Evolutionary conservation across 2,113 vertebrate species (phyloP).

Genomic region (Spheniscus mendiculus): DNA sequence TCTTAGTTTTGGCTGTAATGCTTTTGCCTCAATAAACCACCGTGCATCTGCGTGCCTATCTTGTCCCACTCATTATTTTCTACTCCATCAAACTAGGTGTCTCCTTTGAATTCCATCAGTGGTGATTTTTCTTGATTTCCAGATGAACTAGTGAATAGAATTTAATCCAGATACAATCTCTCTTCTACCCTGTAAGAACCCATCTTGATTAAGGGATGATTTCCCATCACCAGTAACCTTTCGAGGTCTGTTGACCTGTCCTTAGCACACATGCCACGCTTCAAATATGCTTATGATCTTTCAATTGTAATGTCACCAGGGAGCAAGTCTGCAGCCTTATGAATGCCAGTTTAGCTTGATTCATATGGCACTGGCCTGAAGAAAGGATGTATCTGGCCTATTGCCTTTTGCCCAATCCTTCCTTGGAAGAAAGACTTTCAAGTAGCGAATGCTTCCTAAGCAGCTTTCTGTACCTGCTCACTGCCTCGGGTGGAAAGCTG

Average conservation of each 20-base stretch:
- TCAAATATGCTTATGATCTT: not conserved
- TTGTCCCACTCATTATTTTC: not conserved
- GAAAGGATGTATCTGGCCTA: not conserved
- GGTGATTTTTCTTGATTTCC: not conserved
- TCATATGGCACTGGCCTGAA: not conserved
- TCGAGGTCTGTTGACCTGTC: not conserved
- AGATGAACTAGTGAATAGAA: not conserved
- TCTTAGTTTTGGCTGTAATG: not conserved
- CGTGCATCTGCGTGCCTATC: fast-evolving
- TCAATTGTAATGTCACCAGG: not conserved
- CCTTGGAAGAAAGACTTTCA: not conserved
- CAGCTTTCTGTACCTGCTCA: not conserved
- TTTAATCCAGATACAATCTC: not conserved
- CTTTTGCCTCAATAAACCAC: not conserved
- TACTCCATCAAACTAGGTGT: not conserved
- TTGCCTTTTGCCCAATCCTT: not conserved
- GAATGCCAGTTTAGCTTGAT: not conserved
- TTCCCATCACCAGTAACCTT: not conserved
- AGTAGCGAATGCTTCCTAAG: not conserved
- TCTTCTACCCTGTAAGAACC: not conserved
- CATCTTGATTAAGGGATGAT: not conserved
- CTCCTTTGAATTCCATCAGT: not conserved
- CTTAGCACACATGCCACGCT: not conserved
- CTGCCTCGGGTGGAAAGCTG: not conserved
- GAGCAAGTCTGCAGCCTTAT: not conserved